A percentile compares a stretch with the other conserved stretches of the same genome.
These are phyloP conservation scores for Aramus guarauna DNA, from an alignment of 2,113 vertebrate species.

Conservation along the genomic window DNA sequence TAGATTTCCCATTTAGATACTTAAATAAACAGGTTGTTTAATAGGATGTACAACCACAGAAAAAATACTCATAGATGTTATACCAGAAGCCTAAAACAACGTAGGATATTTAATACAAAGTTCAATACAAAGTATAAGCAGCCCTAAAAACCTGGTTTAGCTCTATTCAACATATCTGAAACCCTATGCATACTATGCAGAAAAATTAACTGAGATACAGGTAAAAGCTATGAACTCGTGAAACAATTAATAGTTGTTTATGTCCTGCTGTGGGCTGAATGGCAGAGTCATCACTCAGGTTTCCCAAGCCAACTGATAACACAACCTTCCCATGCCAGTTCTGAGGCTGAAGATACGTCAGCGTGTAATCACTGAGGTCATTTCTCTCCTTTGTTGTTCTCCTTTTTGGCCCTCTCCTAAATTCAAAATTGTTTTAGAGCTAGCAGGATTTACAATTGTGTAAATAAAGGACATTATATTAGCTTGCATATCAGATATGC, in stretches of 20 bases:
- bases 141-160: neutral
- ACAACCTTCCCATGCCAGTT: conserved; percentile 44
- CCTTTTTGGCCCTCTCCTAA: conserved; percentile 33
- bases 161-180: neutral
- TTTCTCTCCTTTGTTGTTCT: conserved; percentile 63
- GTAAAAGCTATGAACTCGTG: neutral
- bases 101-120: neutral
- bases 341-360: conserved; percentile 53
- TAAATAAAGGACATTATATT: conserved; percentile 68
- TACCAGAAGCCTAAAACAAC: neutral
- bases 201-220: neutral
- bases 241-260: conserved; percentile 50
- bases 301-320: conserved; percentile 53
- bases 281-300: conserved; percentile 20
- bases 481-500: conserved; percentile 58
- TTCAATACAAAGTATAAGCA: neutral
- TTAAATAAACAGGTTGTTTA: neutral
- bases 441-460: conserved; percentile 60
- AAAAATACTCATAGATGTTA: neutral
- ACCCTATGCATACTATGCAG: neutral
- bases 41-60: neutral
- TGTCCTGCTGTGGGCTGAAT: neutral
- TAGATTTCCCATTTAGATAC: neutral
- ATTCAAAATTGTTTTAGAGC: conserved; percentile 58
- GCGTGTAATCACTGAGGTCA: conserved; percentile 27